Evolutionary conservation across 2,113 vertebrate genomes (phyloP), one percentile per base, ranked within the genome.

Genomic region (Capreolus pygargus): DNA sequence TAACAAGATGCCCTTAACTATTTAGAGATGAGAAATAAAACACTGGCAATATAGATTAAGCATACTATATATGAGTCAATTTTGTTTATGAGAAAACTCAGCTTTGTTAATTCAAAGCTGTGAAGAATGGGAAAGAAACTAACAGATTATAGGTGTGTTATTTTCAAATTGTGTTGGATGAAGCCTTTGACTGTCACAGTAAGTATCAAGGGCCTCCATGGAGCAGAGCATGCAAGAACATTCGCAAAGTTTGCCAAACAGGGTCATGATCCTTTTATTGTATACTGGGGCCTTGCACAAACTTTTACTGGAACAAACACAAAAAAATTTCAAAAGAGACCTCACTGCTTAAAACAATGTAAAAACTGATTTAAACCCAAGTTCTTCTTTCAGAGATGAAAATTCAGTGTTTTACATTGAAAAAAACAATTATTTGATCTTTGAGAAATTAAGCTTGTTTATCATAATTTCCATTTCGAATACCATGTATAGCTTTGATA

Each of bases 11-110:
- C 0, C 9, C 15, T 60, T 78, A 79, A 50, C 7, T 82, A 23
- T 76, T 85, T 87, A 92, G 54, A 87, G 36, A 3, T 39, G 50
- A 70, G 25, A 78, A 70, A 50, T 55, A 95, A 96, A 96, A 43
- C 9, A 21, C 7, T 81, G 25, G 12, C 76, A 57, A 83, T 70
- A n/a, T 4, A 86, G 6, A 86, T 16, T 25, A 64, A 27, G 3
- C 57, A 4, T 25, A 61, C 74, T 55, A 39, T 28, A 43, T 60
- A 50, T 0, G 67, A 58, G 7, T 30, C 7, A n/a, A 23, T 16
- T 67, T 89, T 85, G 17, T 9, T 4, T 27, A 16, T 86, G 5
- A 47, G n/a, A 45, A 86, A 86, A 33, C 14, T 33, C 25, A 36
- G 27, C 74, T 96, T 43, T 58, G 47, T 64, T 82, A 7, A 70